phyloP scores from a whole-genome alignment of 2,888 invertebrate species.

The Exephanes ischioxanthus region DNA sequence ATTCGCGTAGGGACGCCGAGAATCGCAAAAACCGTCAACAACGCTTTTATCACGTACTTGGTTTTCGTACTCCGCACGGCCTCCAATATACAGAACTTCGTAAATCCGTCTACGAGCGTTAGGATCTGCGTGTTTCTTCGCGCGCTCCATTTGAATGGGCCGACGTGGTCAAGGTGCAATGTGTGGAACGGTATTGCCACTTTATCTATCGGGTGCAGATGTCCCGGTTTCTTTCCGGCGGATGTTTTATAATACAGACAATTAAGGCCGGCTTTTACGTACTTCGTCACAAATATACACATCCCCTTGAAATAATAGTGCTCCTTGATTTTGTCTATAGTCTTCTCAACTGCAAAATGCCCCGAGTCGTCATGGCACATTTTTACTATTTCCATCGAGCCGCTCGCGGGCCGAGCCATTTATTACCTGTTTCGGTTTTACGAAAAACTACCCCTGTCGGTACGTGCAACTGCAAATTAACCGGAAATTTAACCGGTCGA shows the following conservation, averaged over 20 bases:
- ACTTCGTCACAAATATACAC: conserved; percentile 40
- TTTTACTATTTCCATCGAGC: conserved; percentile 76
- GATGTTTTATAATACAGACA: conserved; percentile 79
- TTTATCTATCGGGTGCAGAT: conserved; percentile 82
- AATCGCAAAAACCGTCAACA: conserved; percentile 75
- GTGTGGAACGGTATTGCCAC: conserved; percentile 81
- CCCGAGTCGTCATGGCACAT: conserved; percentile 81
- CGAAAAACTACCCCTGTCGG: too few relatives aligned
- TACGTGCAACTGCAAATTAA: too few relatives aligned
- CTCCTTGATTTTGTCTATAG: conserved; percentile 71
- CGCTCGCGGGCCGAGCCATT: conserved; percentile 78
- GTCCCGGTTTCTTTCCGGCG: conserved; percentile 75
- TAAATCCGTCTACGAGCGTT: conserved; percentile 81
- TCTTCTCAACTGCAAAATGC: conserved; percentile 78
- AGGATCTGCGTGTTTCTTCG: conserved; percentile 79
- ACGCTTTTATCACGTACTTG: conserved; percentile 72
- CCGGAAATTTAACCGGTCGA: too few relatives aligned
- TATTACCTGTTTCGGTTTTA: conserved; percentile 48
- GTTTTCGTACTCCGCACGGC: conserved; percentile 77
- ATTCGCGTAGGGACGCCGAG: conserved; percentile 76
- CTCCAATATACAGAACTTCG: conserved; percentile 79
- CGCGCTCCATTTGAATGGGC: conserved; percentile 80
- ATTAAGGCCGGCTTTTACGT: conserved; percentile 81
- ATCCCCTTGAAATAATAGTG: conserved; percentile 83
- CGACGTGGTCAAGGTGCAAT: conserved; percentile 83